A percentile compares a stretch with the other conserved stretches of the same genome.
Evolutionary conservation across 2,113 vertebrate genomes (phyloP).

Genomic region (Bos taurus): ARS-UCD2.0 NC_037329.1:30523501-30524000

Average conservation of each 20-base stretch:
- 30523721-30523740: background rate
- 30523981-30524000: slow-evolving; percentile 18
- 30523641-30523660: background rate
- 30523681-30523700: background rate
- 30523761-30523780: background rate
- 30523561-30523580: background rate
- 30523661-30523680: background rate
- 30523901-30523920: background rate
- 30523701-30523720: background rate
- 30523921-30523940: background rate
- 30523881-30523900: background rate
- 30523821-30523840: background rate
- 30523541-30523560: background rate
- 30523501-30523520: background rate
- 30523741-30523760: background rate
- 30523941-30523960: background rate
- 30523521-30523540: background rate
- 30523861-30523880: background rate
- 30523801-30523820: background rate
- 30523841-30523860: background rate
- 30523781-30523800: background rate
- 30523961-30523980: background rate
- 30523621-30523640: background rate
- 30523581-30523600: background rate
- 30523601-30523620: background rate